Evolutionary conservation across 2,888 invertebrate genomes (phyloP).

Genomic region (Gerris lacustris): DNA sequence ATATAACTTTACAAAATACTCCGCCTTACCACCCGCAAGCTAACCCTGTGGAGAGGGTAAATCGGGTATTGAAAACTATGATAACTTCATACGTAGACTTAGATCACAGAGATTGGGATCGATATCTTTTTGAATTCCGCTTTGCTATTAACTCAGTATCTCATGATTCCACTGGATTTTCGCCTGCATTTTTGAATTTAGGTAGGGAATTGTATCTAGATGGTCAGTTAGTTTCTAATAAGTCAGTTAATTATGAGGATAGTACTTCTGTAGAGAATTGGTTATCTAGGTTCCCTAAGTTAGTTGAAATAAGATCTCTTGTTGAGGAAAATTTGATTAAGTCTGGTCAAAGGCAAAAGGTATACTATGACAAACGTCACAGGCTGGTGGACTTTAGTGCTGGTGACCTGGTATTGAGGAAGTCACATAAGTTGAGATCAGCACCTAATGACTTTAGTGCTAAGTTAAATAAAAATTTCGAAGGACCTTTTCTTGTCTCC

Average conservation of each 20-base stretch:
- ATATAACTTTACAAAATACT: conserved; percentile 17
- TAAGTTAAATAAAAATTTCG: background rate
- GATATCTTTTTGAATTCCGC: conserved; percentile 13
- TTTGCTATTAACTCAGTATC: background rate
- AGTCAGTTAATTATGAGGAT: background rate
- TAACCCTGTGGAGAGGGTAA: conserved; percentile 29
- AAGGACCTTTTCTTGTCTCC: background rate
- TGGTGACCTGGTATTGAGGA: conserved; percentile 1
- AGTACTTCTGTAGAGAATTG: background rate
- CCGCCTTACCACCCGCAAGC: conserved; percentile 29
- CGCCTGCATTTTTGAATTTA: background rate
- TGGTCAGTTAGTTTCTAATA: background rate
- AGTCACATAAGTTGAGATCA: conserved; percentile 1
- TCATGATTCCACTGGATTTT: background rate
- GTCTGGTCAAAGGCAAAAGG: background rate
- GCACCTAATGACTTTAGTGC: conserved; percentile 3
- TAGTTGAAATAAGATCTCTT: background rate
- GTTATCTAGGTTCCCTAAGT: background rate
- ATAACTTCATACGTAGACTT: conserved; percentile 24
- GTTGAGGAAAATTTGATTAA: conserved; percentile 1
- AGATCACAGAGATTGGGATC: conserved; percentile 28
- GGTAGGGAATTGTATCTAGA: background rate
- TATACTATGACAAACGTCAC: background rate
- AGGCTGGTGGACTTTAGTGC: background rate
- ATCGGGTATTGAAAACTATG: conserved; percentile 29